Conservation (phyloP, 2,888 invertebrate species). For the Macrosoma leucophasiata region DNA sequence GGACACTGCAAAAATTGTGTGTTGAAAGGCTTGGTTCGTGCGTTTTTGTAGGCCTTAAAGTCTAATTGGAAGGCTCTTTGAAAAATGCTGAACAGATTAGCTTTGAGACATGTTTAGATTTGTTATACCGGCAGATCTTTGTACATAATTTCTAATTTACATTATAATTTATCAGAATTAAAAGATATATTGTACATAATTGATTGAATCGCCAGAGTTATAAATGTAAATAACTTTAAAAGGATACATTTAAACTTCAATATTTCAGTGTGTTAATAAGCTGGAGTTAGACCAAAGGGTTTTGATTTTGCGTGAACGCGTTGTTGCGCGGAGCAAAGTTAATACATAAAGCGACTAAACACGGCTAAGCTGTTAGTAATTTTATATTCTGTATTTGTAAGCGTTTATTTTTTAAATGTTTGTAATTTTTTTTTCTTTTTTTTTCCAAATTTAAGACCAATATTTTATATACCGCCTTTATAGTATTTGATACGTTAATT, state of each 20-base stretch:
- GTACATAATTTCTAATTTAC: conserved; percentile 61
- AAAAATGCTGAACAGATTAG: conserved; percentile 52
- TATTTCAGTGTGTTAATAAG: conserved; percentile 62
- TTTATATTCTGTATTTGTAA: conserved; percentile 40
- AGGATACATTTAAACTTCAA: conserved; percentile 27
- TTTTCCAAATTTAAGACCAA: conserved; percentile 12
- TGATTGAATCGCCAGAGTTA: conserved; percentile 20
- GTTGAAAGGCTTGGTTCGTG: conserved; percentile 40
- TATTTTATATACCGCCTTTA: too few relatives aligned
- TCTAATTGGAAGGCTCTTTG: conserved; percentile 53
- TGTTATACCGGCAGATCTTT: conserved; percentile 70
- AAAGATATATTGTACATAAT: conserved; percentile 19
- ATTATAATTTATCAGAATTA: conserved; percentile 37
- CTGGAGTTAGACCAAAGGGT: conserved; percentile 82
- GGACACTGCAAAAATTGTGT: conserved; percentile 68
- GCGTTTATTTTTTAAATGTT: conserved; percentile 32
- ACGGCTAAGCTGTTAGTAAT: conserved; percentile 46
- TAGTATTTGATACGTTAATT: too few relatives aligned
- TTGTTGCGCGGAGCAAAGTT: conserved; percentile 61
- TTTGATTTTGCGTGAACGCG: conserved; percentile 60
- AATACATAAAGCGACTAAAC: conserved; percentile 42
- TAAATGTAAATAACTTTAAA: conserved; percentile 16
- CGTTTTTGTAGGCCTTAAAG: conserved; percentile 66
- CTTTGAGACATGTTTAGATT: conserved; percentile 50
- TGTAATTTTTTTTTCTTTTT: conserved; percentile 34